Evolutionary conservation across 2,113 vertebrate species (phyloP), one percentile per base, ranked within the genome.

Genomic region (Hyperopisus bebe): DNA sequence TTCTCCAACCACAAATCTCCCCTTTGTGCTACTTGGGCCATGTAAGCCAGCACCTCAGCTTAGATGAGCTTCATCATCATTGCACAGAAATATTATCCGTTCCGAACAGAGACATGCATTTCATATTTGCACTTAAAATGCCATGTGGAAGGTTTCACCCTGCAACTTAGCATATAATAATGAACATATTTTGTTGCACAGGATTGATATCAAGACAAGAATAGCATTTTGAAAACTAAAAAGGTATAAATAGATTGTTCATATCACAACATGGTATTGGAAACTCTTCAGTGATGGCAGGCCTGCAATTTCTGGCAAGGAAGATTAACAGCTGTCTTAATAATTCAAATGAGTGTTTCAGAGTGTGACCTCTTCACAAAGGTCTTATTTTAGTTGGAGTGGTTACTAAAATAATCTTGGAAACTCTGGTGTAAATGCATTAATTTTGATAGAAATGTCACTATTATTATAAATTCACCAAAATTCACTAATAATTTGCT

Each of bases 241-340:
- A 89, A 82, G 66, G 70, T 89, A 89, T 89, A 80, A 62, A 85
- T 89, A 84, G 50, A 44, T 46, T 10, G 51, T 53, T 55, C 62
- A 62, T 21, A 55, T 62, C 50, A 1, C 21, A 17, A 47, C 51
- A 47, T 39, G 31, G n/a, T n/a, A 50, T 44, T 90, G 44, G 90
- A 89, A 91, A 89, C 82, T 87, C 87, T 88, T 88, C 82, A 21
- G 53, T 85, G 86, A 90, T 87, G 74, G 58, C 39, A 46, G 83
- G 89, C 24, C 89, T 88, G 55, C 82, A 89, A 90, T 91, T 90
- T 88, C 87, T 89, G 39, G 74, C 35, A 70, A 88, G 90, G 89
- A 89, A 90, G 85, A 82, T 89, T 31, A 86, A 90, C 92, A 91
- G 89, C 88, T 92, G 91, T 24, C 84, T 87, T 89, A 46, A 84